Percentiles rank a stretch among this genome's conserved stretches.
Evolutionary conservation across 1,140 invertebrate species (phyloP).

Genomic region (Drosophila nikananu): DNA sequence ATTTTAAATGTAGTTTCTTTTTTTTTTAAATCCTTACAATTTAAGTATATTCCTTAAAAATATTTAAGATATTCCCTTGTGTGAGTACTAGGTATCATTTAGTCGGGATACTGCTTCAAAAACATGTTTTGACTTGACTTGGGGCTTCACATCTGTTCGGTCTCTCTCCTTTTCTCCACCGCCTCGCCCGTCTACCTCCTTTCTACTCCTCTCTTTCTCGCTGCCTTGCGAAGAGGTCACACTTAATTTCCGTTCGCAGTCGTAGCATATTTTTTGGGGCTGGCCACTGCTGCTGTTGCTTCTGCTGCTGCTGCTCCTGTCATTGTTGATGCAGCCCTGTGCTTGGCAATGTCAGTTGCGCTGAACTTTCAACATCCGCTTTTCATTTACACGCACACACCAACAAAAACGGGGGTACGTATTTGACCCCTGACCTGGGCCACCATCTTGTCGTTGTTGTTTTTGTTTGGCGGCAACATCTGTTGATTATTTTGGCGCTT

Average conservation of each 20-base stretch:
- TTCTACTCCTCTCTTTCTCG: slow-evolving; percentile 19
- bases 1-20: background rate
- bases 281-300: slow-evolving; percentile 22
- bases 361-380: slow-evolving; percentile 83
- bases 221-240: slow-evolving; percentile 77
- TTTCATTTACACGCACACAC: slow-evolving; percentile 70
- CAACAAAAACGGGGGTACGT: background rate
- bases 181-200: background rate
- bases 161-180: background rate
- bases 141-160: background rate
- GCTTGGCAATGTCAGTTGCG: slow-evolving; percentile 69
- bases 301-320: slow-evolving; percentile 47
- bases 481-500: slow-evolving; percentile 79
- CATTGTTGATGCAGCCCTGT: slow-evolving; percentile 72
- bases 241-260: slow-evolving; percentile 80
- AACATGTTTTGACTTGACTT: background rate
- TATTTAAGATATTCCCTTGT: background rate
- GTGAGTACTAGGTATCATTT: background rate
- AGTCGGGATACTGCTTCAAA: background rate
- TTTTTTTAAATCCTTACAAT: too few species aligned
- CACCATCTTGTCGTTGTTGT: slow-evolving; percentile 42
- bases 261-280: slow-evolving; percentile 75
- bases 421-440: slow-evolving; percentile 34
- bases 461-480: slow-evolving; percentile 70
- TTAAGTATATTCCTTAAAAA: background rate